Base-by-base conservation (phyloP, 2,797 vertebrate species). In the Orientallactaga sibirica region DNA sequence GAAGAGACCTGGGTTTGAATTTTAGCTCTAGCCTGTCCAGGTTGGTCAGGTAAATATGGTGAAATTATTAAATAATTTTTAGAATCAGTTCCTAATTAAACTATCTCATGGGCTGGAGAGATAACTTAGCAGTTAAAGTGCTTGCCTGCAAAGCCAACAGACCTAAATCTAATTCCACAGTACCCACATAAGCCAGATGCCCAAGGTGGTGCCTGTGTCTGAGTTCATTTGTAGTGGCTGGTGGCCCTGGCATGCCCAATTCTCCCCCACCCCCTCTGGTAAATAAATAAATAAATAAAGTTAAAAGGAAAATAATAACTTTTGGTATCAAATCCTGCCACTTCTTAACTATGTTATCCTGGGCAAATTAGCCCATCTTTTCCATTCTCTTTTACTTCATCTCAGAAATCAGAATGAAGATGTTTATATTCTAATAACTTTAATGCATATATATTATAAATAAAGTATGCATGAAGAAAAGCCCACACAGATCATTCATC, bases 1-100 rank as follows among this genome's bases (percentile, higher is more conserved):
- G 3, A 2, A 43, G 5, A 80, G 12, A 61, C 5, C 29, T 62
- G 27, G 25, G 5, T 66, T 93, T 87, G 58, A 94, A 64, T 85
- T 22, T 92, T n/a, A 62, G 52, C 37, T 85, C 10, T 25, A 68
- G n/a, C 37, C 62, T 62, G 61, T 43, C 8, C 22, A 48, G 52
- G 7, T 61, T 93, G 3, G 14, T 29, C 43, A 62, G 7, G 19
- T 78, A 82, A 76, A 19, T 7, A 48, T 84, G 37, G 15, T 6
- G 71, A 84, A 71, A 70, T 84, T 61, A 79, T 58, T 33, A 85
- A 94, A 27, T 1, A 0, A 55, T 68, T 95, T 88, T 84, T 2
- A 48, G 15, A 77, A 67, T 87, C 37, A 90, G 16, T 91, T 96
- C 88, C 29, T 22, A 43, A 2, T 90, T 80, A 95, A 94, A 55